Base-by-base conservation (phyloP, 2,113 vertebrate species). In the Gorilla gorilla region DNA sequence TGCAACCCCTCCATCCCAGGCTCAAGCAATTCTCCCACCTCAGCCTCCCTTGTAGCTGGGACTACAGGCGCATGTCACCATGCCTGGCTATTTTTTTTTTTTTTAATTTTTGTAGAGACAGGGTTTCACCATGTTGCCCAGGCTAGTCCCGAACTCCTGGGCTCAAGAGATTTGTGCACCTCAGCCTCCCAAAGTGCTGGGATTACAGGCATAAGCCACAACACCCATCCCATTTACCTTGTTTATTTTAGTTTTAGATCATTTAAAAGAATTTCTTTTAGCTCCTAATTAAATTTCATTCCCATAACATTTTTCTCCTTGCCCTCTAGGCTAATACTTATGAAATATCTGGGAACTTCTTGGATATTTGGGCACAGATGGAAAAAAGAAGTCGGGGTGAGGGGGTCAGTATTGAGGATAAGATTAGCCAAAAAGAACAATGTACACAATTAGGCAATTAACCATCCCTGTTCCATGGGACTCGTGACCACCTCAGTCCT, bases 221-320 rank as follows among this genome's bases (percentile, higher is more conserved):
- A 27, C 25, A 1, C 27, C 61, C 61, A 64, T 64, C 27, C 61
- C 61, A 64, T 68, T 68, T 68, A 68, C 66, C 32, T 75, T 59
- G 18, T 94, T 96, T 90, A 40, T 32, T 88, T 40, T 40, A 40
- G n/a, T 30, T 73, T 16, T 22, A 93, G 35, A 83, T 84, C 78
- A 93, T 75, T 96, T 93, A 75, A 94, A 73, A 92, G 57, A 94
- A 96, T 55, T 95, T 70, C 75, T 11, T 40, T 94, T 43, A 85
- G 5, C 35, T 96, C 87, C 43, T 64, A 94, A 35, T 57, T 88
- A 11, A 52, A 93, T 91, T 6, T 61, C 64, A 94, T 94, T 35
- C 50, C 23, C 1, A 52, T 40, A 73, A 40, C 2, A 45, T 50
- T 89, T 23, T 55, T 93, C 38, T 14, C 32, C 23, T 43, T 57